Evolutionary conservation across 2,888 invertebrate species (phyloP).

Genomic region (Colletes collaris): DNA sequence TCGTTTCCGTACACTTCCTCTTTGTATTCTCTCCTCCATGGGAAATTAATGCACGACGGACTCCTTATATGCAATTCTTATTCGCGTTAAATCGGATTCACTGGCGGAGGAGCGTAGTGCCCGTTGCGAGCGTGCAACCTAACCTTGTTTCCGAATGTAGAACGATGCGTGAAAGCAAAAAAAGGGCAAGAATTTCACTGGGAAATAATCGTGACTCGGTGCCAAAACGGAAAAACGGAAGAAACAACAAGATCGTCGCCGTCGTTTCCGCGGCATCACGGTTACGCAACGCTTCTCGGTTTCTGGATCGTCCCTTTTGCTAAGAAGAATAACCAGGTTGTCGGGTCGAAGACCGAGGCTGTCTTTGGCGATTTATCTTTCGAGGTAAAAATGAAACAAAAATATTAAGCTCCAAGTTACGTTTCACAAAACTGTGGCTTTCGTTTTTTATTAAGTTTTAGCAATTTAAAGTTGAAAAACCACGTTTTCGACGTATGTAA

Average conservation of each 20-base stretch:
- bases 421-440: no score
- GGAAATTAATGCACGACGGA: no score
- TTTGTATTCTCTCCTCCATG: background rate
- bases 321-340: no score
- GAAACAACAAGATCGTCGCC: conserved; percentile 1
- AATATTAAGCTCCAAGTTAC: no score
- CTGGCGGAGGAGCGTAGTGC: background rate
- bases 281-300: conserved; percentile 5
- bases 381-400: no score
- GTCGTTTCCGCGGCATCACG: conserved; percentile 13
- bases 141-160: background rate
- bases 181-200: background rate
- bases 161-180: background rate
- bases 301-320: background rate
- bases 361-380: no score
- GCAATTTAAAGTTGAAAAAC: no score
- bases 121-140: background rate
- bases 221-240: conserved; percentile 2
- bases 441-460: no score
- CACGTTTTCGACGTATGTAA: no score
- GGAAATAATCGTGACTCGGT: background rate
- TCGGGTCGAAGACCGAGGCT: no score
- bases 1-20: background rate
- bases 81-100: background rate
- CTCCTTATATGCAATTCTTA: background rate